Base-by-base conservation (phyloP, 2,797 vertebrate species). In the Martes flavigula region DNA sequence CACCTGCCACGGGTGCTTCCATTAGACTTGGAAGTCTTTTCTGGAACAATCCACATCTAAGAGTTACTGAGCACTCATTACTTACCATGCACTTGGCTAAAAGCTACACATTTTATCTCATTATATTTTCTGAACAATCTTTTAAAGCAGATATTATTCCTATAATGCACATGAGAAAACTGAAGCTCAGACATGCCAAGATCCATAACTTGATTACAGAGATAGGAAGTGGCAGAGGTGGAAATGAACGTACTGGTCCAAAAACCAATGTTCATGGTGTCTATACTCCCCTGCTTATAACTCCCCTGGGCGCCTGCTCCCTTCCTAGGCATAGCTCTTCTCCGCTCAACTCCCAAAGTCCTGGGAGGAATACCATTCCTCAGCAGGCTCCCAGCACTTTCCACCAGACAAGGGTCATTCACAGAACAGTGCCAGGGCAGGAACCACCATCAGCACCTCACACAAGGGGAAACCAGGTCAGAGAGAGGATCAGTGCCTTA, bases 101-200 rank as follows among this genome's bases (percentile, higher is more conserved):
- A 91, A 84, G 4, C 14, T 32, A 75, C 5, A 5, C 3, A 6
- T 68, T 83, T 73, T 18, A 54, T 11, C 40, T 83, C 25, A 60
- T 32, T 23, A 40, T 25, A 43, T 56, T 64, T 48, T 48, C 38
- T 38, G 15, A 43, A 48, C 23, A 30, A 60, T 11, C 35, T 32
- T 43, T 43, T 43, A 43, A 43, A 43, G 43, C 6, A 43, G 43
- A 43, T 6, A 43, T 82, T 23, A 72, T 54, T 68, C 10, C 58
- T 64, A 64, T 10, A 58, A 12, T 3, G 66, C 15, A 17, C 51
- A 17, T 2, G 9, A 68, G 58, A 60, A 84, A 75, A 40, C 0
- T 25, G 38, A 83, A 7, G 13, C 23, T 83, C 25, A 64, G 18
- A 27, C 9, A n/a, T 1, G 7, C 62, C 4, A 27, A 83, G 25